These are phyloP conservation scores for Sebastolobus altivelis DNA, from an alignment of 2,797 vertebrate genomes.

Conservation along the genomic window DNA sequence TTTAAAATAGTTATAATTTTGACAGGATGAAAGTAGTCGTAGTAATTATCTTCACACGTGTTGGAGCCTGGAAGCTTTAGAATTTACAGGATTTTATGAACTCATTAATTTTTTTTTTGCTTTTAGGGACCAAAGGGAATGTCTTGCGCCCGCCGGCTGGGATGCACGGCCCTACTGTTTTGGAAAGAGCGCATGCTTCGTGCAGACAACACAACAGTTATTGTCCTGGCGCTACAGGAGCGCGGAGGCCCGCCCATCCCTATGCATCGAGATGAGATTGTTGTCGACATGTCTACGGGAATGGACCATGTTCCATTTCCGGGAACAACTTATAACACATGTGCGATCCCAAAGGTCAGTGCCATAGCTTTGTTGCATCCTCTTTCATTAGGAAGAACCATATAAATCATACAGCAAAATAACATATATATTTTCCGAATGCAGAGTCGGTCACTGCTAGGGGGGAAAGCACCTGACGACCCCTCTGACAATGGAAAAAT, in stretches of 20 bases:
- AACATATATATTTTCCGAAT: slow-evolving; percentile 34
- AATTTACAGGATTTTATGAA: neutral
- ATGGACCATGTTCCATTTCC: slow-evolving; percentile 87
- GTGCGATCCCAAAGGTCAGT: slow-evolving; percentile 75
- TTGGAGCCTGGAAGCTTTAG: neutral
- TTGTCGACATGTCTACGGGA: slow-evolving; percentile 91
- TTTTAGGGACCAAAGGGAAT: slow-evolving; percentile 91
- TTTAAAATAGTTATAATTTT: neutral
- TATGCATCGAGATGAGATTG: slow-evolving; percentile 90
- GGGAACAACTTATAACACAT: slow-evolving; percentile 88
- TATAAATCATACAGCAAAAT: neutral
- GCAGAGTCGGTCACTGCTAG: slow-evolving; percentile 19
- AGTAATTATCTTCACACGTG: neutral
- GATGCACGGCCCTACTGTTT: slow-evolving; percentile 92
- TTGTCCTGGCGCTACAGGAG: slow-evolving; percentile 93
- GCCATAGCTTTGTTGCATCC: neutral
- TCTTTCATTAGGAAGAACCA: slow-evolving; percentile 22
- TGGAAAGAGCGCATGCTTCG: slow-evolving; percentile 98
- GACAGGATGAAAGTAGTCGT: neutral
- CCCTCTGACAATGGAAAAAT: slow-evolving; percentile 36
- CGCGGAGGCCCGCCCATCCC: slow-evolving; percentile 77
- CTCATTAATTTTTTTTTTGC: neutral
- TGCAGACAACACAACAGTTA: slow-evolving; percentile 97
- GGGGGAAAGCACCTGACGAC: neutral
- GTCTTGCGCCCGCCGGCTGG: slow-evolving; percentile 93